Evolutionary conservation across 2,113 vertebrate species (phyloP).

Genomic region (Eulemur macaco): DNA sequence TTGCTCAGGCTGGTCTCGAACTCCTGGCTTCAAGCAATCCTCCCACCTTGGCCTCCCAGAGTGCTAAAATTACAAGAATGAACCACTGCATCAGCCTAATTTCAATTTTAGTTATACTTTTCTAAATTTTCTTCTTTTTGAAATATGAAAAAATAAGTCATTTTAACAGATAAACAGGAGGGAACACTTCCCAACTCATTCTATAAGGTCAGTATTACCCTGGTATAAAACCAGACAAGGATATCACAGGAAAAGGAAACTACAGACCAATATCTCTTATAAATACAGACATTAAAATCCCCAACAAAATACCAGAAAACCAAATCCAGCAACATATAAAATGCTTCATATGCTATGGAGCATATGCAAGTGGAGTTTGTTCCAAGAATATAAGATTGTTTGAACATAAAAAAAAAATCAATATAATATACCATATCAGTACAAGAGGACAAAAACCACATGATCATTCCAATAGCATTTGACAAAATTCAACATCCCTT

Average conservation of each 20-base stretch:
- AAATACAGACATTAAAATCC: neutral
- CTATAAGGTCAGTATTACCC: neutral
- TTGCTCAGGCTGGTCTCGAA: no score
- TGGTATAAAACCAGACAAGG: neutral
- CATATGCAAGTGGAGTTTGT: neutral
- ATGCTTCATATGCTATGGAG: neutral
- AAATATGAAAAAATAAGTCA: conserved; percentile 6
- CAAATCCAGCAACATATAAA: neutral
- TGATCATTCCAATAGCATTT: neutral
- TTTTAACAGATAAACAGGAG: conserved; percentile 1
- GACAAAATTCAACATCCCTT: neutral
- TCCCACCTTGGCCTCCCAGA: no score
- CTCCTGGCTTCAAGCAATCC: no score
- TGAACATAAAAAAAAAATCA: neutral
- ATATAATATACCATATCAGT: neutral
- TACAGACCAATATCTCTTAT: neutral
- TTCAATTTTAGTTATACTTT: conserved; percentile 34
- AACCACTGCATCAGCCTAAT: neutral
- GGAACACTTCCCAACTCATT: neutral
- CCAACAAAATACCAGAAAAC: neutral
- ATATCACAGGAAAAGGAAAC: neutral
- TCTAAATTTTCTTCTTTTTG: neutral
- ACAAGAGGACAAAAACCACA: neutral
- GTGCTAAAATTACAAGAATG: no score
- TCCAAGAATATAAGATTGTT: neutral